Percentiles rank a stretch among this genome's conserved stretches.
These are phyloP conservation scores for Mastomys coucha DNA, from an alignment of 2,113 vertebrate genomes.

Conservation along the genomic window DNA sequence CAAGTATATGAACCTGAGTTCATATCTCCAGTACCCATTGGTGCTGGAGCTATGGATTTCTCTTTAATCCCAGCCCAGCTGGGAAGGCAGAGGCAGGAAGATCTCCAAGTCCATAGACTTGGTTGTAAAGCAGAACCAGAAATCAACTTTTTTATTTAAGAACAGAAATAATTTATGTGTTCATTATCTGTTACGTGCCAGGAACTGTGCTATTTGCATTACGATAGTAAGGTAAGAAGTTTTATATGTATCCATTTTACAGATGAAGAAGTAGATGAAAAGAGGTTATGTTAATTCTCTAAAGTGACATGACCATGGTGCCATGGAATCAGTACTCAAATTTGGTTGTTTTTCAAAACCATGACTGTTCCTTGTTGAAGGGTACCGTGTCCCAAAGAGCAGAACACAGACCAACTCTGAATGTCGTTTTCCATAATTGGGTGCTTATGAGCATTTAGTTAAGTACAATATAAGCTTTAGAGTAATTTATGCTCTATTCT, in stretches of 20 bases:
- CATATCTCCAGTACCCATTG: background rate
- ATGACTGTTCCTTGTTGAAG: slow-evolving; percentile 50
- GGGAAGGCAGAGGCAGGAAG: background rate
- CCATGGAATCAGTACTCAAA: slow-evolving; percentile 13
- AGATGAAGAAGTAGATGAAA: slow-evolving; percentile 44
- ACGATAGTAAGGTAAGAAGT: background rate
- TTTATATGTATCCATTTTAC: slow-evolving; percentile 34
- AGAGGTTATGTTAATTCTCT: slow-evolving; percentile 22
- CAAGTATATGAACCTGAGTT: background rate
- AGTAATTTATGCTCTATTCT: slow-evolving; percentile 39
- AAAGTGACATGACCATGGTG: background rate
- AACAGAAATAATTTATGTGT: background rate
- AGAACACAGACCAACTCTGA: slow-evolving; percentile 17
- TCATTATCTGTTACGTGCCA: background rate
- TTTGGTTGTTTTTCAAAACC: slow-evolving; percentile 16
- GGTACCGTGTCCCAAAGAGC: background rate
- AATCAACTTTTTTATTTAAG: slow-evolving; percentile 56
- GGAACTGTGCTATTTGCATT: background rate
- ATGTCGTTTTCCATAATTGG: slow-evolving; percentile 33
- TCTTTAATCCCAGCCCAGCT: background rate
- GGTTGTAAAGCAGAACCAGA: slow-evolving; percentile 27
- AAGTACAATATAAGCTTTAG: slow-evolving; percentile 11
- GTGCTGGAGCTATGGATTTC: background rate
- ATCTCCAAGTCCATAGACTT: background rate
- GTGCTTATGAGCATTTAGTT: slow-evolving; percentile 9